Evolutionary conservation across 2,113 vertebrate genomes (phyloP), one percentile per base, ranked within the genome.

Genomic region (Spea bombifrons): DNA sequence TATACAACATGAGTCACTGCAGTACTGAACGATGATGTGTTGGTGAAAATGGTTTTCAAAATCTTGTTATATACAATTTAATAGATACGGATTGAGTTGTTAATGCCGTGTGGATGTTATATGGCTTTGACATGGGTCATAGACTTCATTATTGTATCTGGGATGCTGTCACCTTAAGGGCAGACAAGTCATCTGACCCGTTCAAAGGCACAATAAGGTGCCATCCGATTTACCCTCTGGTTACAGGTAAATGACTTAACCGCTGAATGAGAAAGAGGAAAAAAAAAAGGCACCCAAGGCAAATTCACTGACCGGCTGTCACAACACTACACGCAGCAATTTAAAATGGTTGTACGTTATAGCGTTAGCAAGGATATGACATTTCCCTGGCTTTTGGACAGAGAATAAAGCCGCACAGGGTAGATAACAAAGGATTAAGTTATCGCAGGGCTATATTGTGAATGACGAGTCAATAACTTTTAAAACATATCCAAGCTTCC

Each of bases 211-310:
- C 86, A 89, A 86, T 89, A 90, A 84, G 83, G 81, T 79, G 70
- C 86, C 86, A 87, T 86, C 88, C 86, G 44, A 76, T 88, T 80
- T 89, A 78, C 76, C 87, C 83, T 86, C 88, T 89, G 90, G 92
- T 90, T 85, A 87, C 89, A 85, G 83, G 86, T 89, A 88, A 89
- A 85, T 87, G 88, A 86, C 88, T 87, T 86, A 82, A 83, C 85
- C 89, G 52, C 86, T 75, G 66, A 86, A 85, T 85, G 81, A 86
- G 84, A 75, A 79, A 84, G 87, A 30, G 30, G n/a, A n/a, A n/a
- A 30, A 30, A 30, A 30, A 85, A 84, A 84, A 87, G 83, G 80
- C 82, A 89, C 91, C 88, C 17, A 76, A 85, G 88, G 92, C 87
- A 82, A 84, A 86, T 84, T 84, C 47, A 82, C 82, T 79, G 89